Evolutionary conservation across 2,797 vertebrate genomes (phyloP).

Genomic region (Poecilia velifera): DNA sequence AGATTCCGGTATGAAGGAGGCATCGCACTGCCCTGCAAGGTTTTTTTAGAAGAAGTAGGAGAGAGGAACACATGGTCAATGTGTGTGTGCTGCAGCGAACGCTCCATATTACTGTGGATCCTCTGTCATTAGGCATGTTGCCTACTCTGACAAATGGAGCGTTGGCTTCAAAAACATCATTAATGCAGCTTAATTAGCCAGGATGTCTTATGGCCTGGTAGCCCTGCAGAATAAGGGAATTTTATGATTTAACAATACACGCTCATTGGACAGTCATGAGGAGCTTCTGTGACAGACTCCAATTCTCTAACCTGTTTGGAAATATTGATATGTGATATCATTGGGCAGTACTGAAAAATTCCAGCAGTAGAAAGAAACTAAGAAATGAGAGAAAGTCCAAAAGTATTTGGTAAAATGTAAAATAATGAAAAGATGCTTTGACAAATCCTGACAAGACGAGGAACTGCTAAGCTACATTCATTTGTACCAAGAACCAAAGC

Average conservation of each 20-base stretch:
- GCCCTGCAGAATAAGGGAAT: background rate
- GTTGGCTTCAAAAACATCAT: constrained; percentile 46
- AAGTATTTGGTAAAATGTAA: background rate
- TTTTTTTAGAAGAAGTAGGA: constrained; percentile 13
- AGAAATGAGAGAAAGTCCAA: background rate
- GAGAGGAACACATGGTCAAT: constrained; percentile 28
- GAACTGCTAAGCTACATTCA: background rate
- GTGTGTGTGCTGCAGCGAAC: constrained; percentile 17
- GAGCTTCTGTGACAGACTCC: background rate
- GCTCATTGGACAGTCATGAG: background rate
- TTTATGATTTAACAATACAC: background rate
- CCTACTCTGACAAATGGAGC: constrained; percentile 53
- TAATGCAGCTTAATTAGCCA: constrained; percentile 53
- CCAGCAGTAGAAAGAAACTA: background rate
- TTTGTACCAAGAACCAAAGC: background rate
- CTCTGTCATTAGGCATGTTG: constrained; percentile 26
- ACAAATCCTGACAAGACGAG: background rate
- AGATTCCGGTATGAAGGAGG: constrained; percentile 48
- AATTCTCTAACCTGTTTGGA: background rate
- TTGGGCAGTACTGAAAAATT: background rate
- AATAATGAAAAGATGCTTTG: background rate
- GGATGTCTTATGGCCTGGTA: background rate
- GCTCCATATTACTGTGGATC: background rate
- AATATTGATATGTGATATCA: background rate
- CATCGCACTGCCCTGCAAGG: constrained; percentile 33